Evolutionary conservation across 2,888 invertebrate genomes (phyloP).

Genomic region (Doris montereyensis): DNA sequence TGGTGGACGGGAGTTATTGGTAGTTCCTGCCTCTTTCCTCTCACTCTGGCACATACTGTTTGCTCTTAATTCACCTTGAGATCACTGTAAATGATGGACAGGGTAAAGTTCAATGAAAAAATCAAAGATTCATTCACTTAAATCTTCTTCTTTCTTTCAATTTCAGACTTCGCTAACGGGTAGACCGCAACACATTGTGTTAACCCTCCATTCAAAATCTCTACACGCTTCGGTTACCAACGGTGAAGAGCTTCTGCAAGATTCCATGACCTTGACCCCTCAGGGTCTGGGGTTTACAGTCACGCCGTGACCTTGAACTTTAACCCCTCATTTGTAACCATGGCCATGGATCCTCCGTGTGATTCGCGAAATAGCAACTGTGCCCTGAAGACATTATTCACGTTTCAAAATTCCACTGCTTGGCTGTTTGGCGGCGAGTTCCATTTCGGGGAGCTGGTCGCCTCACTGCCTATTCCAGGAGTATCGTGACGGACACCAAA

Average conservation of each 20-base stretch:
- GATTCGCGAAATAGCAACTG: too few relatives aligned
- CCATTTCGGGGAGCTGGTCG: constrained; percentile 55
- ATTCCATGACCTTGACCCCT: constrained; percentile 29
- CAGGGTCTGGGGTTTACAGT: constrained; percentile 44
- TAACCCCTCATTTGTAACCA: constrained; percentile 38
- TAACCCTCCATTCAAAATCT: constrained; percentile 47
- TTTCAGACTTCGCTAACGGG: constrained; percentile 44
- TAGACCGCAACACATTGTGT: constrained; percentile 50
- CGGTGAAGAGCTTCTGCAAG: constrained; percentile 45
- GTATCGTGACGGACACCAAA: constrained; percentile 50
- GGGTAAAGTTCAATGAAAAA: too few relatives aligned
- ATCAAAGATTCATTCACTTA: too few relatives aligned
- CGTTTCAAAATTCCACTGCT: constrained; percentile 38
- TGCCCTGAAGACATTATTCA: too few relatives aligned
- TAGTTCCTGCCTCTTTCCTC: too few relatives aligned
- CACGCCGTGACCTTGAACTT: constrained; percentile 48
- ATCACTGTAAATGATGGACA: too few relatives aligned
- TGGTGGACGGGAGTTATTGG: too few relatives aligned
- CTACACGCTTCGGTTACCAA: constrained; percentile 50
- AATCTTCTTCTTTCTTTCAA: too few relatives aligned
- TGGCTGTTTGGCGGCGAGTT: constrained; percentile 47
- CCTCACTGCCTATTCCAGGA: constrained; percentile 60
- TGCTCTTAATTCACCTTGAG: too few relatives aligned
- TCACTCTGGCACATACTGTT: too few relatives aligned
- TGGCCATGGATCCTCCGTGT: constrained; percentile 55